Base-by-base conservation (phyloP, 2,113 vertebrate species). In the Gobiocypris rarus region DNA sequence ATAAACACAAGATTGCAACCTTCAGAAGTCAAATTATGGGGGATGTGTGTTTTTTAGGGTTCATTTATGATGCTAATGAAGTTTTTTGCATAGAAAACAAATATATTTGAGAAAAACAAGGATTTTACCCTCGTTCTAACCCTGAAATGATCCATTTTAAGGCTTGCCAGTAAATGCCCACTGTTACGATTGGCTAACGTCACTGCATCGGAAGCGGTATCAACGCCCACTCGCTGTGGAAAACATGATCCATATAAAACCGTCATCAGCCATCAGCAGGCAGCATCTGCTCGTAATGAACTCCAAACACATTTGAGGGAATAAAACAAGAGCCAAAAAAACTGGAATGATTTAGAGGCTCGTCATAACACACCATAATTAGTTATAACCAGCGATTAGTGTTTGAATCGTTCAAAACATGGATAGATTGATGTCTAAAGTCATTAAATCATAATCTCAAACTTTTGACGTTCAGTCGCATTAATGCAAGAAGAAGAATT, bases 261-360 rank as follows among this genome's bases (percentile, higher is more conserved):
- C 13, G 4, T 34, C 34, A 34, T 34, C 34, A 34, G 34, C 5
- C 38, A 6, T 50, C 4, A 50, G 15, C 17, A 38, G 17, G 63
- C 15, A 67, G 65, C 31, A 69, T 71, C 22, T 45, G 69, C 38
- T 45, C 13, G 22, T 7, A n/a, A 71, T 71, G 13, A 71, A 45
- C 10, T 59, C 58, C 22, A 24, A 45, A 14, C 41, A 24, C 3
- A 26, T 71, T 41, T 2, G 10, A 45, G 41, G 19, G 5, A 71
- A 71, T 43, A 71, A 71, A 71, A n/a, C 10, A 58, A 9, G 0
- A 71, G 22, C 19, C 38, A 24, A 71, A n/a, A 2, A 43, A 71
- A 43, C 69, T 43, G 34, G 38, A 71, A 24, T 71, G 41, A 71
- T 71, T 43, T 71, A 71, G 41, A 70, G 67, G 67, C 67, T 70